Evolutionary conservation across 2,797 vertebrate species (phyloP).

Genomic region (Macropodus opercularis): DNA sequence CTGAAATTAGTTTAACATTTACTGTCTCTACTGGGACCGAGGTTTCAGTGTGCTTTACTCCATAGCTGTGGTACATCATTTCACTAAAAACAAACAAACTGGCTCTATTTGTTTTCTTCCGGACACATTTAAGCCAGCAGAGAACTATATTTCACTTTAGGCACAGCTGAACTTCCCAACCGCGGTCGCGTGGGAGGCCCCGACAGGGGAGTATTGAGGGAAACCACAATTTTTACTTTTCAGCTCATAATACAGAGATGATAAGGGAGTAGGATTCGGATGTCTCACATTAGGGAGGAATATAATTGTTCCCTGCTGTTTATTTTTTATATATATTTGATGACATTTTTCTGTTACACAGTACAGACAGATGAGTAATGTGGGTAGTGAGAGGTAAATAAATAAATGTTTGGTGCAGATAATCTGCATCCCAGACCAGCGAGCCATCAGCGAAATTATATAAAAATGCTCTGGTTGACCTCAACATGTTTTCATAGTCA

Average conservation of each 20-base stretch:
- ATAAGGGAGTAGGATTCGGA: constrained; percentile 32
- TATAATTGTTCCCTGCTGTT: constrained; percentile 17
- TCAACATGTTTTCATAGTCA: neutral
- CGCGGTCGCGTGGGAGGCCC: constrained; percentile 43
- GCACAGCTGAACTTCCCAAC: constrained; percentile 34
- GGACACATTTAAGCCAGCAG: constrained; percentile 55
- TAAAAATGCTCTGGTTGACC: constrained; percentile 13
- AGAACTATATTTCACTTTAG: constrained; percentile 54
- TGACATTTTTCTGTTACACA: constrained; percentile 7
- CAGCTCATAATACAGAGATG: constrained; percentile 20
- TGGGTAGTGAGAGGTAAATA: neutral
- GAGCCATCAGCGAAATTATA: constrained; percentile 12
- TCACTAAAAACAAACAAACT: constrained; percentile 38
- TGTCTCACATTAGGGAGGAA: constrained; percentile 23
- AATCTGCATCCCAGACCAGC: constrained; percentile 4
- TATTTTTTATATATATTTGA: constrained; percentile 9
- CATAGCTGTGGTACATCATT: constrained; percentile 30
- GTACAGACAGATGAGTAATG: neutral
- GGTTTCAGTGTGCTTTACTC: constrained; percentile 38
- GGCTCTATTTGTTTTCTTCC: constrained; percentile 43
- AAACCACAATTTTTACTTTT: constrained; percentile 46
- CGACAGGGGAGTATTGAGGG: constrained; percentile 38
- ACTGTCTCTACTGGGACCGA: neutral
- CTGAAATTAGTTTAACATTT: neutral
- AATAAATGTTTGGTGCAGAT: neutral